Percentiles rank a stretch among this genome's conserved stretches.
Evolutionary conservation across 2,888 invertebrate genomes (phyloP).

Genomic region (Tethea ocularis): DNA sequence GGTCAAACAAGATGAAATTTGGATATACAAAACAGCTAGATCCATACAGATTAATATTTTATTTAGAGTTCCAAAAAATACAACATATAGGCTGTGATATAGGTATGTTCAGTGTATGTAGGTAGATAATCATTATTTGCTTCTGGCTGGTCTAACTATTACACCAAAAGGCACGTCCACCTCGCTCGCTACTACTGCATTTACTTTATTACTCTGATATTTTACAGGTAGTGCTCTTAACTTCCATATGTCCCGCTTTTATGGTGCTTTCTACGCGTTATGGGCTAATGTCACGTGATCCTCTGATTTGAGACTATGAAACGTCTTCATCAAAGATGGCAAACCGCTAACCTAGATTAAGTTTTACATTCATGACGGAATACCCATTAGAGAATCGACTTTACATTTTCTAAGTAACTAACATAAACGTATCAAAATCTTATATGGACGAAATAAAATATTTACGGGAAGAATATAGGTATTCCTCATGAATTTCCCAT

Average conservation of each 20-base stretch:
- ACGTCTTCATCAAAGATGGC: constrained; percentile 17
- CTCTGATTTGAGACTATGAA: constrained; percentile 50
- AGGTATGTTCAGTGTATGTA: neutral
- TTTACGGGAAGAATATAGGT: constrained; percentile 49
- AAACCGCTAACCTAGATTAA: neutral
- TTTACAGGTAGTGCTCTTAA: constrained; percentile 82
- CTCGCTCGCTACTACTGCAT: constrained; percentile 68
- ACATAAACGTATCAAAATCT: neutral
- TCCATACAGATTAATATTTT: too few species aligned
- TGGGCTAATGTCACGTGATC: constrained; percentile 78
- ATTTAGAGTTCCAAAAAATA: too few species aligned
- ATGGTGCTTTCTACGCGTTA: constrained; percentile 78
- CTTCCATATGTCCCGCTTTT: constrained; percentile 79
- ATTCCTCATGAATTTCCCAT: constrained; percentile 67
- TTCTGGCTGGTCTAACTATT: constrained; percentile 37
- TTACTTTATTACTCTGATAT: constrained; percentile 83
- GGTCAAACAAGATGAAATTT: too few species aligned
- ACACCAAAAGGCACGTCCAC: constrained; percentile 65
- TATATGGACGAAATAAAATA: constrained; percentile 26
- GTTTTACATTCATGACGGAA: neutral
- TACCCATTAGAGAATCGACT: neutral
- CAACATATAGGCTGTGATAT: too few species aligned
- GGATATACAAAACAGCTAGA: too few species aligned
- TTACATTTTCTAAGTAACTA: neutral
- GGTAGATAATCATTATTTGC: constrained; percentile 14